Conservation (phyloP, 2,888 invertebrate genomes). For the Tachina grossa region DNA sequence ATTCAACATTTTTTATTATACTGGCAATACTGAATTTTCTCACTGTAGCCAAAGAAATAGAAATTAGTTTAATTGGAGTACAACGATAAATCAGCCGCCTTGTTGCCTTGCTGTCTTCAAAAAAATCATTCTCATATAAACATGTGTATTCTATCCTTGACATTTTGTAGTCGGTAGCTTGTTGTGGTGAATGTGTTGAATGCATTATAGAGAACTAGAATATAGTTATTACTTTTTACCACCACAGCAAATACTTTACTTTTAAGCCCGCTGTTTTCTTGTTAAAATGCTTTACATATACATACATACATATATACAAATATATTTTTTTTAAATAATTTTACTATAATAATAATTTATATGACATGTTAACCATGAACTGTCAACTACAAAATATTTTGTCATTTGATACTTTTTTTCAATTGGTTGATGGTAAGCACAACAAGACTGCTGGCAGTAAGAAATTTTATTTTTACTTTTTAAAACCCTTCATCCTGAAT, state of each 20-base stretch:
- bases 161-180: too few relatives aligned
- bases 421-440: slow-evolving; percentile 3
- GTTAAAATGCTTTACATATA: not conserved
- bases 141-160: too few relatives aligned
- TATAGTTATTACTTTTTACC: not conserved
- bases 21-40: too few relatives aligned
- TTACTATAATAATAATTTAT: slow-evolving; percentile 21
- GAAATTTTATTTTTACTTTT: not conserved
- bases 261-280: slow-evolving; percentile 35
- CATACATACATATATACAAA: too few relatives aligned
- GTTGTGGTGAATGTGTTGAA: too few relatives aligned
- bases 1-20: too few relatives aligned
- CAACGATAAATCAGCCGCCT: too few relatives aligned
- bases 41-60: too few relatives aligned
- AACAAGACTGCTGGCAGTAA: slow-evolving; percentile 34
- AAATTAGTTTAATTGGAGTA: too few relatives aligned
- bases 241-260: slow-evolving; percentile 5
- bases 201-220: too few relatives aligned
- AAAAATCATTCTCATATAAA: too few relatives aligned
- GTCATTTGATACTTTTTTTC: slow-evolving; percentile 19
- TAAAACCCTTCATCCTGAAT: not conserved
- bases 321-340: slow-evolving; percentile 4
- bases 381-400: slow-evolving; percentile 39
- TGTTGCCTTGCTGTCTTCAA: too few relatives aligned
- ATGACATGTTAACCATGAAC: slow-evolving; percentile 27